Conservation (phyloP, 2,888 invertebrate genomes). For the Malthinus flaveolus region DNA sequence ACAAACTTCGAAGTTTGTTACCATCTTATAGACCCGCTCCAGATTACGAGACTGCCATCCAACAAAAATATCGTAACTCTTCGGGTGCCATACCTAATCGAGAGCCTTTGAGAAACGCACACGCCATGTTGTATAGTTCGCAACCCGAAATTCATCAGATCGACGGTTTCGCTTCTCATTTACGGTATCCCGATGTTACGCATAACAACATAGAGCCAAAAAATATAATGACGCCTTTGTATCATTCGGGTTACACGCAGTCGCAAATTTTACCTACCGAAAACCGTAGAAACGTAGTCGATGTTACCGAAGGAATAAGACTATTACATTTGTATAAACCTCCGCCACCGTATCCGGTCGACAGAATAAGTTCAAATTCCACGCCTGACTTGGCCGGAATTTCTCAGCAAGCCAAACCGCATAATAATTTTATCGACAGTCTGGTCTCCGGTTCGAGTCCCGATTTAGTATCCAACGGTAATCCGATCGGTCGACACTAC, state of each 20-base stretch:
- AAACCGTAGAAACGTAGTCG: constrained; percentile 39
- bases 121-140: constrained; percentile 64
- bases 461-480: constrained; percentile 74
- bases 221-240: constrained; percentile 35
- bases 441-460: constrained; percentile 78
- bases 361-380: constrained; percentile 77
- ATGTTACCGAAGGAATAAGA: constrained; percentile 59
- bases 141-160: constrained; percentile 75
- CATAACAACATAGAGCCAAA: constrained; percentile 56
- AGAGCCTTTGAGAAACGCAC: constrained; percentile 37
- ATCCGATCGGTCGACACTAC: constrained; percentile 59
- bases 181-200: constrained; percentile 70
- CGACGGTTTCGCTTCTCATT: constrained; percentile 48
- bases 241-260: constrained; percentile 39
- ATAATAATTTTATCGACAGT: constrained; percentile 46
- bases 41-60: constrained; percentile 92
- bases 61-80: constrained; percentile 76
- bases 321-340: constrained; percentile 76
- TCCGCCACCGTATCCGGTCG: constrained; percentile 82
- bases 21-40: constrained; percentile 89
- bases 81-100: constrained; percentile 52
- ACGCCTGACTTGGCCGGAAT: constrained; percentile 82
- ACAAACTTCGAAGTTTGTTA: constrained; percentile 70
- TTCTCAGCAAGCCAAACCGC: constrained; percentile 57
- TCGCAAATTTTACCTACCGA: constrained; percentile 42